Base-by-base conservation (phyloP, 2,888 invertebrate genomes). In the Notodonta dromedarius region DNA sequence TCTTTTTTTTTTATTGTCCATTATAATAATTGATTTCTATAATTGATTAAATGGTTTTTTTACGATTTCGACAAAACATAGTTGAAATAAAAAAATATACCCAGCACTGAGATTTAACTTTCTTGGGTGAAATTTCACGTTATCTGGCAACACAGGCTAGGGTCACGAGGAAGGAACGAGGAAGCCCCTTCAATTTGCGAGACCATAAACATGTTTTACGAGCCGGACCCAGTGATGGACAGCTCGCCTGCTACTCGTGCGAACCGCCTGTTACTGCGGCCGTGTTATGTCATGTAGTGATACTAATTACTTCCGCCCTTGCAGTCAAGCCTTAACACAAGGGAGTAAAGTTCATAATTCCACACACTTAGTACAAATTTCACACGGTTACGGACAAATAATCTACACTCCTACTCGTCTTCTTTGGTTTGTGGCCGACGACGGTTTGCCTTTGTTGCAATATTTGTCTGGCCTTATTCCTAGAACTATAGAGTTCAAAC, bases 161-260 rank as follows among this genome's bases (percentile, higher is more conserved):
- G 75, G 74, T 68, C 67, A 63, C 54, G 63, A 73, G 77, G 74
- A 79, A 81, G 82, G 77, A 78, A 77, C 73, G 67, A 80, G 80
- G 79, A 85, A 80, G 80, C 74, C 76, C 71, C 76, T 75, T 74
- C 83, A 82, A 86, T 87, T 85, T 80, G 83, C 77, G 70, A 75
- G 79, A 63, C 70, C 82, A 78, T 87, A 86, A 85, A 84, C 84
- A 84, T 81, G 72, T 63, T 84, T 86, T 86, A 86, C 77, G 85
- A 80, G 69, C 63, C 69, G 66, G 77, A 67, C 78, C 75, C 63
- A 63, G 67, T 81, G 82, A 81, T 79, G 80, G 78, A 83, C 83
- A 76, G 61, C 71, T 68, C 66, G 48, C 11, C 39, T 50, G 70
- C 73, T 66, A 69, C 60, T 64, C 65, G 71, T 68, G 71, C 59